Evolutionary conservation across 2,888 invertebrate genomes (phyloP).

Genomic region (Brenthis hecate): DNA sequence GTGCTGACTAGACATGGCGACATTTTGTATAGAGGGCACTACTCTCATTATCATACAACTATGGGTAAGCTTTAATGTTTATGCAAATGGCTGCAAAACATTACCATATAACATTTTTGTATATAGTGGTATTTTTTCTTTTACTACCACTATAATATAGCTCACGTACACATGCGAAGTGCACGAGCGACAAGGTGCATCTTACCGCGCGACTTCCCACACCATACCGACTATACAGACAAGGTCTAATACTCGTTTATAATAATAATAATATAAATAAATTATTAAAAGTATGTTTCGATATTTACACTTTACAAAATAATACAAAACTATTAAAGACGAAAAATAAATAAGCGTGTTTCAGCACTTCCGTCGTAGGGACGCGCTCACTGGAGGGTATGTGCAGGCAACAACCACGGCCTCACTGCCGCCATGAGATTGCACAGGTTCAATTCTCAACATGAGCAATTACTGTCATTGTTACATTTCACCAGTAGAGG

Average conservation of each 20-base stretch:
- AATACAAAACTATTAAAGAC: neutral
- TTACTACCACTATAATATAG: too few species aligned
- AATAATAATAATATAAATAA: slow-evolving; percentile 23
- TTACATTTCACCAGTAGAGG: too few species aligned
- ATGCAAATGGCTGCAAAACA: too few species aligned
- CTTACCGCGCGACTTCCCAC: neutral
- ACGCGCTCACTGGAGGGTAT: neutral
- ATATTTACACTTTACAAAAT: slow-evolving; percentile 29
- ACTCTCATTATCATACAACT: too few species aligned
- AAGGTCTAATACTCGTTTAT: neutral
- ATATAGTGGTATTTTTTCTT: too few species aligned
- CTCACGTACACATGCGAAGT: too few species aligned
- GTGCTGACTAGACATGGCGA: slow-evolving; percentile 2
- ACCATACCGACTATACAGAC: neutral
- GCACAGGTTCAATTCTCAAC: neutral
- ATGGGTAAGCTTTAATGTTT: too few species aligned
- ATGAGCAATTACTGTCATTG: neutral
- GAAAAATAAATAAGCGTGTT: slow-evolving; percentile 15
- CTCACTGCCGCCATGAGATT: neutral
- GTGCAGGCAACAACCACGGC: slow-evolving; percentile 1
- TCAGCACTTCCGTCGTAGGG: slow-evolving; percentile 36
- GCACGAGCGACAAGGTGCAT: too few species aligned
- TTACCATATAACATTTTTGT: too few species aligned
- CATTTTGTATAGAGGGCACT: neutral
- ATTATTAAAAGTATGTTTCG: slow-evolving; percentile 17